Evolutionary conservation across 2,888 invertebrate genomes (phyloP), one percentile per base, ranked within the genome.

Genomic region (Lathronympha strigana): DNA sequence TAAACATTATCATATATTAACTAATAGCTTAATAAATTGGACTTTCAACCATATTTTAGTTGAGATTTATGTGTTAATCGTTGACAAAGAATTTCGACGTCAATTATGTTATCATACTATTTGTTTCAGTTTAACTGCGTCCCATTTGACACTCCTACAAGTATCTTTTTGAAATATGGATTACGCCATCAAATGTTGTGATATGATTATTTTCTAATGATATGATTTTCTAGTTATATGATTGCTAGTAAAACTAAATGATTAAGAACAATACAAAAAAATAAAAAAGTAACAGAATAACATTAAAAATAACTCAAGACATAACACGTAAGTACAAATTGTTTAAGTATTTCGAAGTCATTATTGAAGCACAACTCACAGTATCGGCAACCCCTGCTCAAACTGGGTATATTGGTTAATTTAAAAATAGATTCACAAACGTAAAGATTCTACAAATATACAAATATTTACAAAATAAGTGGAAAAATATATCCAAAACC

Each of bases 391-490:
- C 23, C 19, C 4, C 61, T 28, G 28, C 19, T 28, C 36, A 17
- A 31, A 57, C 25, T 49, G 38, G 21, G 17, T 43, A 36, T 23
- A 53, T 28, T 17, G 51, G 2, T 47, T 33, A 25, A 58, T 78
- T 82, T 79, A 83, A 73, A 83, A 83, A 79, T 84, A 87, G 80
- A 87, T 86, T 86, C 85, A 84, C 84, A 82, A 70, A 72, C 72
- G 73, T 80, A 79, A 84, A 81, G 84, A 85, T 79, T 79, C 85
- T 90, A 91, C 76, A 86, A 87, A 87, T 90, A 81, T 92, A 92
- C 91, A 91, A 81, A 80, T 89, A 90, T 90, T 80, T 91, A 91
- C 89, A 91, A 85, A 88, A 83, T 79, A 79, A 72, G 76, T 79
- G 84, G 45, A 31, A 57, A 88, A 84, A 84, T 80, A 82, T 84